Conservation (phyloP, 2,888 invertebrate genomes). For the Pristionchus mayeri region DNA sequence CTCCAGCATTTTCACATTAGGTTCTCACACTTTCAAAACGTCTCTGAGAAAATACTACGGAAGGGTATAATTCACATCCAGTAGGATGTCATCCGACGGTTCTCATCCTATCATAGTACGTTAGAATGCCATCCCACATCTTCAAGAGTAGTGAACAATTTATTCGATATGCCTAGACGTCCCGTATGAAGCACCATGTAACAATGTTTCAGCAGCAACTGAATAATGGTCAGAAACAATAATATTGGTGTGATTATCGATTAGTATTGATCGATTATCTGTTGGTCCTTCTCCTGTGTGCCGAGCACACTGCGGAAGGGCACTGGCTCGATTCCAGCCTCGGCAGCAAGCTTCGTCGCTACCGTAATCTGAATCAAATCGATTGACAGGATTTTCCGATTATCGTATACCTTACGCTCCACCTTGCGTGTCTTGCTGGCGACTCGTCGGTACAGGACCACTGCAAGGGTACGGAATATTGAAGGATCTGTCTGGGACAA, state of each 20-base stretch:
- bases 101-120: too few species aligned
- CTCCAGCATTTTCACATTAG: too few species aligned
- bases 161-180: too few species aligned
- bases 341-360: not conserved
- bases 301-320: not conserved
- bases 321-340: not conserved
- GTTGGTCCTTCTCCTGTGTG: not conserved
- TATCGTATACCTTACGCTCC: conserved; percentile 24
- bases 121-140: too few species aligned
- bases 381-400: not conserved
- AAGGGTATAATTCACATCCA: too few species aligned
- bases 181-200: not conserved
- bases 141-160: too few species aligned
- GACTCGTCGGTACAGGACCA: not conserved
- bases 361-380: not conserved
- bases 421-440: conserved; percentile 10
- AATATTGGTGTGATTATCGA: not conserved
- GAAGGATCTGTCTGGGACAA: too few species aligned
- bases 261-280: not conserved
- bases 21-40: too few species aligned
- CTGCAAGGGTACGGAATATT: too few species aligned
- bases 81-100: too few species aligned
- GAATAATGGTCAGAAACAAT: not conserved
- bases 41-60: too few species aligned
- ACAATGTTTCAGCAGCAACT: not conserved